These are phyloP conservation scores for Rhinella marina DNA, from an alignment of 2,797 vertebrate genomes.

Conservation along the genomic window DNA sequence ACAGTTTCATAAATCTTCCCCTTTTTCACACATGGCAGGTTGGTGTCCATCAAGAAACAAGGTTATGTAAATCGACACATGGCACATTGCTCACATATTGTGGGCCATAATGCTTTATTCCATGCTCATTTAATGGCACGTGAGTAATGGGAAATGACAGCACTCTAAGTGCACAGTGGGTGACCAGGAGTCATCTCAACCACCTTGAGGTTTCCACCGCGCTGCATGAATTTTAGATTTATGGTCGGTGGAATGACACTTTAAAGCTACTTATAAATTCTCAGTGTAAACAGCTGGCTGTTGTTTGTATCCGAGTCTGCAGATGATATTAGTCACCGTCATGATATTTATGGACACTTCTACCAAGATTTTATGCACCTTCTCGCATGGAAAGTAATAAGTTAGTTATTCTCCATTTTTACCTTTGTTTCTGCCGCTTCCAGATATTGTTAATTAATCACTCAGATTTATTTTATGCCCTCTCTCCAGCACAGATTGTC, in stretches of 20 bases:
- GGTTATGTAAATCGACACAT: neutral
- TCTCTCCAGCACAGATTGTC: neutral
- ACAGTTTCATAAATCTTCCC: too few species aligned
- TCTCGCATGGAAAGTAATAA: neutral
- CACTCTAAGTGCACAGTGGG: neutral
- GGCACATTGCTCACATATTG: neutral
- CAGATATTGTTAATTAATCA: conserved; percentile 26
- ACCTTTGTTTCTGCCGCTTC: conserved; percentile 10
- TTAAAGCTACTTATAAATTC: conserved; percentile 19
- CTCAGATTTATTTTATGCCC: conserved; percentile 20
- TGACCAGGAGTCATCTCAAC: neutral
- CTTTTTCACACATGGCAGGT: neutral
- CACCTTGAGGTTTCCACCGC: conserved; percentile 26
- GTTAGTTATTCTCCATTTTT: conserved; percentile 2
- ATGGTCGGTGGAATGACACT: neutral
- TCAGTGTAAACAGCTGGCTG: conserved; percentile 12
- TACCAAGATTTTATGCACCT: neutral
- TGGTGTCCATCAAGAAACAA: neutral
- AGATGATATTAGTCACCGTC: conserved; percentile 20
- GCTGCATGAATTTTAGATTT: conserved; percentile 9
- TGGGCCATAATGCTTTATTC: neutral
- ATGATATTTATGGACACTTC: conserved; percentile 31
- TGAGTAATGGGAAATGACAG: neutral
- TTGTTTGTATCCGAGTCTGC: conserved; percentile 4
- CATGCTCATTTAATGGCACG: neutral